Conservation (phyloP, 1,140 invertebrate genomes). For the Hycleus phaleratus region DNA sequence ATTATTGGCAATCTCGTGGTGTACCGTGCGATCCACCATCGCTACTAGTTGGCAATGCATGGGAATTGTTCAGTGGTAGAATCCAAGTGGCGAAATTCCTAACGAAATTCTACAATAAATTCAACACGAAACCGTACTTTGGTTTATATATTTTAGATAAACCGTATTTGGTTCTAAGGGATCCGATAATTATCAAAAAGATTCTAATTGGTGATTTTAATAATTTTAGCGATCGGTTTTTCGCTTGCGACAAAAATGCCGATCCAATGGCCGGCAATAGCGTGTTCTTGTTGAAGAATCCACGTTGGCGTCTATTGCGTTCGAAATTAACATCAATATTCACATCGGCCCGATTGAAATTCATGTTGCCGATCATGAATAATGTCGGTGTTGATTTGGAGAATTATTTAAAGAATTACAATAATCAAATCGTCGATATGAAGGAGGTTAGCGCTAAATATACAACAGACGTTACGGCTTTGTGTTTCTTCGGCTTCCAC, state of each 20-base stretch:
- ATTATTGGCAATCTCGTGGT: no score
- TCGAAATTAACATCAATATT: constrained; percentile 47
- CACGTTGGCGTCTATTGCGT: constrained; percentile 45
- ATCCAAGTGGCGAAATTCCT: no score
- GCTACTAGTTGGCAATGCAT: no score
- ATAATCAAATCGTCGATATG: constrained; percentile 20
- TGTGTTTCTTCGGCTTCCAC: constrained; percentile 44
- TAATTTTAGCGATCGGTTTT: constrained; percentile 44
- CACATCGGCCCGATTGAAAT: constrained; percentile 46
- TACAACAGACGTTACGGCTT: constrained; percentile 45
- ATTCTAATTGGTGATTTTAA: constrained; percentile 51
- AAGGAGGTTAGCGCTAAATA: constrained; percentile 39
- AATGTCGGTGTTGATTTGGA: constrained; percentile 19
- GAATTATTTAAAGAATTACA: constrained; percentile 21
- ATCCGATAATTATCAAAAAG: constrained; percentile 49
- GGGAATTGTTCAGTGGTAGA: no score
- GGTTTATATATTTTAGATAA: constrained; percentile 36
- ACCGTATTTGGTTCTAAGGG: constrained; percentile 38
- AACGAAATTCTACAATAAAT: no score
- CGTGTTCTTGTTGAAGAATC: constrained; percentile 36
- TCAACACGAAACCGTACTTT: constrained; percentile 21
- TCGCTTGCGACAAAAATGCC: constrained; percentile 6
- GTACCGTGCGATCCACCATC: no score
- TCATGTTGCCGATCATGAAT: constrained; percentile 35
- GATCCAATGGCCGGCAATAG: constrained; percentile 11